Evolutionary conservation across 2,113 vertebrate species (phyloP), one percentile per base, ranked within the genome.

Genomic region (Motacilla tschutschensis): DNA sequence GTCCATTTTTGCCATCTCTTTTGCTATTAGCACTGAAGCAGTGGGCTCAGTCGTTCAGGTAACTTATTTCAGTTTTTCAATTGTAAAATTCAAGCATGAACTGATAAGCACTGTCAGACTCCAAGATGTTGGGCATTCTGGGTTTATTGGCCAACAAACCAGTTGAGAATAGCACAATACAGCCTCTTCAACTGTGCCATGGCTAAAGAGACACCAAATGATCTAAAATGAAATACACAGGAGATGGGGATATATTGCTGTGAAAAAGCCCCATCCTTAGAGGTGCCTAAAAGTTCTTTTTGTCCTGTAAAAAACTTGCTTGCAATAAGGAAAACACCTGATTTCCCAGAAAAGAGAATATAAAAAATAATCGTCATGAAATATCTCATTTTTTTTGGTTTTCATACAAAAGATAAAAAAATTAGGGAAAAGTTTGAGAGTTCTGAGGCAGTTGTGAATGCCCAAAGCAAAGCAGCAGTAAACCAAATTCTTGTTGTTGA

Each of bases 401-500:
- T n/a, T 46, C 14, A 6, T 2, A 3, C 6, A 14, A 13, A 74
- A 54, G 2, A 54, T 5, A 40, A 69, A 57, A 64, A 65, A 14
- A 15, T 14, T 14, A 47, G 22, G 14, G 28, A 31, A 38, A 48
- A 1, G 33, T 36, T 44, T 26, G 17, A 67, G 48, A 51, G 15
- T 53, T 70, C 3, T 48, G 28, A 83, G 25, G 11, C 3, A 16
- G 4, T 7, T 58, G 29, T 54, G 55, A 77, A 35, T 4, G 6
- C 1, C 25, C 5, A 15, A 8, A 60, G 14, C 0, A 3, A 59
- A 57, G 43, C 16, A 79, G 25, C 35, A 58, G 10, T 2, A 14
- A 79, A 55, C 14, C 24, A 59, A 70, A 63, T 25, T 40, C 14
- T 5, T 11, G 31, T 9, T 24, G 38, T 21, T 18, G 53, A 29